phyloP scores from a whole-genome alignment of 1,140 invertebrate species.

The Hyposmocoma kahamanoa region DNA sequence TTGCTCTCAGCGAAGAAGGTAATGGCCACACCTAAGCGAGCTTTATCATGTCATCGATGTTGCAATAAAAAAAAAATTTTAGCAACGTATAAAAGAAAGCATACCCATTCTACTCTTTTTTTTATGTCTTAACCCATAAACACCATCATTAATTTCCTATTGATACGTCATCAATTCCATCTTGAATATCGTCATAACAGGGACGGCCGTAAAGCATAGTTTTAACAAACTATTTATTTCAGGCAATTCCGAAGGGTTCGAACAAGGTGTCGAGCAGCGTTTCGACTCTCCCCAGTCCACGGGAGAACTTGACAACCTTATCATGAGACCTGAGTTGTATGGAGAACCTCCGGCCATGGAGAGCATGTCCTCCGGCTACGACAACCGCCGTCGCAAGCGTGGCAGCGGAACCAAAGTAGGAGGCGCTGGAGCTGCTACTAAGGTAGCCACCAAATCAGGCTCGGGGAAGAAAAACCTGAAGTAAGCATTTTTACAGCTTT shows the following conservation, averaged over 20 bases:
- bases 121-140: too few species aligned
- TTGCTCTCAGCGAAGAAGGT: slow-evolving; percentile 72
- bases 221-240: slow-evolving; percentile 10
- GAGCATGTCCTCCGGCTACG: slow-evolving; percentile 44
- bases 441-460: slow-evolving; percentile 58
- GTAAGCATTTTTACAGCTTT: slow-evolving; percentile 24
- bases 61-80: too few species aligned
- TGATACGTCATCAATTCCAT: too few species aligned
- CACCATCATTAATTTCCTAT: too few species aligned
- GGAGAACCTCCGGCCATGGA: slow-evolving; percentile 69
- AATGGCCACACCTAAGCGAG: slow-evolving; percentile 23
- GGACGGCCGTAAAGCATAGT: too few species aligned
- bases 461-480: slow-evolving; percentile 66
- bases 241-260: slow-evolving; percentile 61
- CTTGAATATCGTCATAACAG: too few species aligned
- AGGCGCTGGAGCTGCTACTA: slow-evolving; percentile 61
- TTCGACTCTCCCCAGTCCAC: slow-evolving; percentile 47
- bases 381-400: slow-evolving; percentile 50
- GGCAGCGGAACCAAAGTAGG: slow-evolving; percentile 61
- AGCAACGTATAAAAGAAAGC: too few species aligned
- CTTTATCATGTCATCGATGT: neutral
- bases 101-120: too few species aligned
- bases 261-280: slow-evolving; percentile 53
- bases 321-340: slow-evolving; percentile 68
- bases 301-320: slow-evolving; percentile 65